Evolutionary conservation across 1,140 invertebrate species (phyloP).

Genomic region (Penaeus indicus): DNA sequence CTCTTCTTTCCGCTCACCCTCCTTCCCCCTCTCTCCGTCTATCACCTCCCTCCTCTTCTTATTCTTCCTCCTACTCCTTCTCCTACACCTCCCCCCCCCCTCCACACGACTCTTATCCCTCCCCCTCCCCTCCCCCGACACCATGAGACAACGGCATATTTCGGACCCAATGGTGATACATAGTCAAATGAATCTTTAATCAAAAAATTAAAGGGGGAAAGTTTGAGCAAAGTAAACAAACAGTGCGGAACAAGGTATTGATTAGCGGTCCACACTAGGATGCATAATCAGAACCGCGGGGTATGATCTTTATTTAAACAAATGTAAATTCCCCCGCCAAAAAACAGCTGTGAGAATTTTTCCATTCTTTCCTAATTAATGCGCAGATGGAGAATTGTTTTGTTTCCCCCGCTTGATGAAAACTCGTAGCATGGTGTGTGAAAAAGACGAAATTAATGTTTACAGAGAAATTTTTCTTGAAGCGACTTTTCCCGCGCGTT

Average conservation of each 20-base stretch:
- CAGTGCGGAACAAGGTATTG: constrained; percentile 34
- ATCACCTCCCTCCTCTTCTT: too few species aligned
- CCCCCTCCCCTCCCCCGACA: too few species aligned
- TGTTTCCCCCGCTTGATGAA: constrained; percentile 62
- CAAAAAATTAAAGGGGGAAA: not conserved
- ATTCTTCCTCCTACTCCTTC: too few species aligned
- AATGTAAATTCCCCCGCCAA: constrained; percentile 56
- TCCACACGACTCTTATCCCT: too few species aligned
- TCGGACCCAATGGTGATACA: too few species aligned
- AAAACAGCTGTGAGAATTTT: constrained; percentile 60
- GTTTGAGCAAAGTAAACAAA: constrained; percentile 51
- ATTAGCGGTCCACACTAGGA: constrained; percentile 45
- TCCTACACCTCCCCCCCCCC: too few species aligned
- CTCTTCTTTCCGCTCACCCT: too few species aligned
- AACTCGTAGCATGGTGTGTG: constrained; percentile 62
- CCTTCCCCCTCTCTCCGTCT: too few species aligned
- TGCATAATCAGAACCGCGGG: constrained; percentile 56
- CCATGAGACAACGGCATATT: too few species aligned
- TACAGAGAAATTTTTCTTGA: constrained; percentile 61
- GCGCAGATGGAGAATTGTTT: constrained; percentile 63
- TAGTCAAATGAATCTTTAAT: too few species aligned
- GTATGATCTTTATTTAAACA: constrained; percentile 64
- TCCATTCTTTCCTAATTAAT: constrained; percentile 64
- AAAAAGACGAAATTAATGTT: constrained; percentile 63
- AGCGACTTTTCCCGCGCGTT: constrained; percentile 48